A percentile compares a stretch with the other conserved stretches of the same genome.
Evolutionary conservation across 1,140 invertebrate genomes (phyloP).

Genomic region (Choristoneura fumiferana): DNA sequence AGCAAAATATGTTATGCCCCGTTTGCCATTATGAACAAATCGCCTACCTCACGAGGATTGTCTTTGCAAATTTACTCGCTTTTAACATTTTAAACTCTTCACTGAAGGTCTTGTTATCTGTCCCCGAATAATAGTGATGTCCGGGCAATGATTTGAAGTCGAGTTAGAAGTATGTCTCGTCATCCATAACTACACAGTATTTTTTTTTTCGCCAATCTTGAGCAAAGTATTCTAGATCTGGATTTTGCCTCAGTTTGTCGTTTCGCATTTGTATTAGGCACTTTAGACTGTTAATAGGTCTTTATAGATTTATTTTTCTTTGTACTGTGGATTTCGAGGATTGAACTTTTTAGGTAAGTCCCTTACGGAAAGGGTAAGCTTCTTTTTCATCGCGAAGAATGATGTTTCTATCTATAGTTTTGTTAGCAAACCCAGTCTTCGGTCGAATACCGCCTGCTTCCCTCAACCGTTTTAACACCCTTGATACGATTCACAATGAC

Average conservation of each 20-base stretch:
- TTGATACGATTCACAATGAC: not conserved
- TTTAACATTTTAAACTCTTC: not conserved
- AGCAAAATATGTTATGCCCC: too few species aligned
- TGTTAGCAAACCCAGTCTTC: not conserved
- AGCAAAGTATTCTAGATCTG: not conserved
- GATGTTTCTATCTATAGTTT: too few species aligned
- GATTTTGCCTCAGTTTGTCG: not conserved
- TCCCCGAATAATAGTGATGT: too few species aligned
- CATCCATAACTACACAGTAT: not conserved
- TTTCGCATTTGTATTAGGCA: too few species aligned
- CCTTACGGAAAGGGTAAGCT: not conserved
- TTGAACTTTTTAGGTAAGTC: not conserved
- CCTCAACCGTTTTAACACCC: not conserved
- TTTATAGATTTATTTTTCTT: not conserved
- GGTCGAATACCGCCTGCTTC: not conserved
- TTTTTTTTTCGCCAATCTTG: too few species aligned
- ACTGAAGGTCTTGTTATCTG: too few species aligned
- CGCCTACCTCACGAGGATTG: too few species aligned
- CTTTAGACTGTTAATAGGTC: not conserved
- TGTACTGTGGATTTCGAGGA: not conserved
- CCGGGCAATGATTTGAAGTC: too few species aligned
- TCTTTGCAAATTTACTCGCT: too few species aligned
- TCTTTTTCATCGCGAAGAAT: too few species aligned
- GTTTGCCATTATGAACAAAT: too few species aligned
- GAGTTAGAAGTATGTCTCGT: not conserved